These are phyloP conservation scores for Brotula barbata DNA, from an alignment of 2,797 vertebrate species.

Conservation along the genomic window DNA sequence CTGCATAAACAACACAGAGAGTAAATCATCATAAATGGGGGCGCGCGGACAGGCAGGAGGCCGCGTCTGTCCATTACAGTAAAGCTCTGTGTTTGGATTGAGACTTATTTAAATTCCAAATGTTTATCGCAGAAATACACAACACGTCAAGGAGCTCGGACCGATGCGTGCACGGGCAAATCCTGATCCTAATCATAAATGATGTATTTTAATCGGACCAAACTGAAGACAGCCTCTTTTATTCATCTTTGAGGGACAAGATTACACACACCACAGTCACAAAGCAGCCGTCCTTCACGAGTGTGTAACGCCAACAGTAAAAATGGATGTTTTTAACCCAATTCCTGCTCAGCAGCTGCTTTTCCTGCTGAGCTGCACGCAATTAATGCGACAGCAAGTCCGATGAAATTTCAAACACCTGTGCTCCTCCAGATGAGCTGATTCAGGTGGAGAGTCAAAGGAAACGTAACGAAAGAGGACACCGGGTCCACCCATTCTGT, in stretches of 20 bases:
- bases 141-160: conserved; percentile 20
- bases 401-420: conserved; percentile 7
- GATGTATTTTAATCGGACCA: neutral
- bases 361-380: neutral
- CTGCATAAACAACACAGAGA: conserved; percentile 53
- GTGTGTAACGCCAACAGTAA: too few species aligned
- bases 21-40: conserved; percentile 53
- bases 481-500: too few species aligned
- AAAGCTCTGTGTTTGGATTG: conserved; percentile 40
- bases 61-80: conserved; percentile 13
- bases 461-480: neutral
- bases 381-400: conserved; percentile 10
- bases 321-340: conserved; percentile 3
- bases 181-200: conserved; percentile 15
- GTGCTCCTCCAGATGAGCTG: neutral
- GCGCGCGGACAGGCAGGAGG: conserved; percentile 20
- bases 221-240: neutral
- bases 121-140: conserved; percentile 41
- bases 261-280: too few species aligned
- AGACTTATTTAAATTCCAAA: conserved; percentile 34
- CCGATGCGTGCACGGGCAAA: neutral
- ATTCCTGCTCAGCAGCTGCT: neutral
- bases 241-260: neutral
- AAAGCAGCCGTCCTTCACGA: too few species aligned
- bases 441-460: conserved; percentile 12